Conservation (phyloP, 2,113 vertebrate species). For the Brachypodius melanocephalos region DNA sequence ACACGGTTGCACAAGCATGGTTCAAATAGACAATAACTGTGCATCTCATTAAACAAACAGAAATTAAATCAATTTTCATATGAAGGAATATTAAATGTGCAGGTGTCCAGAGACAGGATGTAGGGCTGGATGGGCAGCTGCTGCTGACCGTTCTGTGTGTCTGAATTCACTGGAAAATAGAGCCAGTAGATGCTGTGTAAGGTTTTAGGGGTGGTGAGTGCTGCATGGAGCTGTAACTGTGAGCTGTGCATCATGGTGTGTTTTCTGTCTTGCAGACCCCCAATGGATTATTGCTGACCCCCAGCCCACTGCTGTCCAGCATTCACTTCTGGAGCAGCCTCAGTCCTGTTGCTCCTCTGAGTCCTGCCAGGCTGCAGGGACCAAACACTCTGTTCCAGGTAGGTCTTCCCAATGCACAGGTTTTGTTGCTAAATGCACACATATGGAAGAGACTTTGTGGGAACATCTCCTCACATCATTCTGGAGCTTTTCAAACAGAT, state of each 20-base stretch:
- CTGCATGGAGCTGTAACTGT: neutral
- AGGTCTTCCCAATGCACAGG: conserved; percentile 1
- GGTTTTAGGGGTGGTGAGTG: neutral
- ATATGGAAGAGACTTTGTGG: neutral
- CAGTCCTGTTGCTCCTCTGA: conserved; percentile 90
- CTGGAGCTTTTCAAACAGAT: neutral
- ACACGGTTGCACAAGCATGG: fast-evolving
- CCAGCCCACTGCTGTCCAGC: conserved; percentile 89
- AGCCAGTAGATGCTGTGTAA: neutral
- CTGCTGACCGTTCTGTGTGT: neutral
- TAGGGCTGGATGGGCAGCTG: neutral
- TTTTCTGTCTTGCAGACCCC: conserved; percentile 81
- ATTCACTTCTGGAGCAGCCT: conserved; percentile 98
- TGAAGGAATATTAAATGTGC: neutral
- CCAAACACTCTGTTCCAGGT: conserved; percentile 94
- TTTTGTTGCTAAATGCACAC: neutral
- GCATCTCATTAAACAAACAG: neutral
- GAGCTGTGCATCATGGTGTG: neutral
- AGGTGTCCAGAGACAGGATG: neutral
- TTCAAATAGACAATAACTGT: neutral
- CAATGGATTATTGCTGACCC: conserved; percentile 88
- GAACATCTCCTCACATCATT: fast-evolving
- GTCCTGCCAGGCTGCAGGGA: conserved; percentile 93
- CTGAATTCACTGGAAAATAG: neutral
- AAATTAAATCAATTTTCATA: neutral